A percentile compares a stretch with the other conserved stretches of the same genome.
Evolutionary conservation across 37 sponge, comb jelly and placozoan genomes (phyloP).

Genomic region (Hormiphora californensis): DNA sequence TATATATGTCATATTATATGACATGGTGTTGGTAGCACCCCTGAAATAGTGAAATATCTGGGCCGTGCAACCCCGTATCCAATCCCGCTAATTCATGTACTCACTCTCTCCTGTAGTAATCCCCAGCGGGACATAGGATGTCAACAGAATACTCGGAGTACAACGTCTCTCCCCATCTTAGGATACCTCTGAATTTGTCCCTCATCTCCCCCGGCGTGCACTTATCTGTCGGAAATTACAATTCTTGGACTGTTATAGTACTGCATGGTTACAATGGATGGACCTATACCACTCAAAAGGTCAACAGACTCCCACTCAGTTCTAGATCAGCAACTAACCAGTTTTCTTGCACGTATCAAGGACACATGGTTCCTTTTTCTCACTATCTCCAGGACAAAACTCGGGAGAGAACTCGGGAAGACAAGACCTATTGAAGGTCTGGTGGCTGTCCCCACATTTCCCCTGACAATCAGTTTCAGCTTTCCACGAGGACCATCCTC

Average conservation of each 20-base stretch:
- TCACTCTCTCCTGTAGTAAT: not conserved
- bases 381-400: not conserved
- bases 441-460: not conserved
- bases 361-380: not conserved
- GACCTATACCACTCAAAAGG: no score
- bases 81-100: no score
- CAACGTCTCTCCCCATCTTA: not conserved
- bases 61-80: no score
- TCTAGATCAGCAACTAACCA: no score
- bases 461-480: not conserved
- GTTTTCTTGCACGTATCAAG: conserved; percentile 11
- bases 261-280: no score
- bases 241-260: no score
- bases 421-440: not conserved
- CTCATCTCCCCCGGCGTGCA: not conserved
- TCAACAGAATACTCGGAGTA: not conserved
- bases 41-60: no score
- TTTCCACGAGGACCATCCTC: not conserved
- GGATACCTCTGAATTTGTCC: not conserved
- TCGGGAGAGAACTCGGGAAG: no score
- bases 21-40: no score
- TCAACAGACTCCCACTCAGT: no score
- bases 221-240: no score
- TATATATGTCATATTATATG: no score
- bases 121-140: conserved; percentile 22